A percentile compares a stretch with the other conserved stretches of the same genome.
Evolutionary conservation across 2,888 invertebrate species (phyloP).

Genomic region (Cylloceria caligata): DNA sequence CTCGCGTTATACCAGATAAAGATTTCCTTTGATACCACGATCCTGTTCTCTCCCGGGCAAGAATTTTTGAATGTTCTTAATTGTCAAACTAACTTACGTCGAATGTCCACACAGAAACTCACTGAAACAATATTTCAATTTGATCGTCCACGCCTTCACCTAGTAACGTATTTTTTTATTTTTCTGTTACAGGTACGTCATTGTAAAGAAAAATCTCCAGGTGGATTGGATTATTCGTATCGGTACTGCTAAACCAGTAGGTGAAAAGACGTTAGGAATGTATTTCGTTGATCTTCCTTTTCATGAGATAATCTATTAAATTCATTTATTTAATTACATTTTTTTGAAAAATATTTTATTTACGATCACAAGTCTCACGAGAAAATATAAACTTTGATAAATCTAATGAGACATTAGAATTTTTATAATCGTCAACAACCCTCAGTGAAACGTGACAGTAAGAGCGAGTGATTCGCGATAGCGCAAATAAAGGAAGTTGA

Average conservation of each 20-base stretch:
- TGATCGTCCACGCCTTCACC: background rate
- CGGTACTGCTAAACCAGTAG: constrained; percentile 41
- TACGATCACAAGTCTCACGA: background rate
- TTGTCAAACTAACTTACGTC: constrained; percentile 68
- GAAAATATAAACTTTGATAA: constrained; percentile 69
- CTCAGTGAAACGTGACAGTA: constrained; percentile 71
- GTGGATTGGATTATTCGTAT: constrained; percentile 4
- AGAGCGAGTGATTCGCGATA: constrained; percentile 72
- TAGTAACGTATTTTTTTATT: constrained; percentile 39
- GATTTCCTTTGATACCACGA: constrained; percentile 72
- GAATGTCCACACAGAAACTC: constrained; percentile 44
- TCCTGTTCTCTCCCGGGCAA: constrained; percentile 38
- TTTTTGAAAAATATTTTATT: background rate
- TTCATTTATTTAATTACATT: background rate
- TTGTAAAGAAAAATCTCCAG: constrained; percentile 13
- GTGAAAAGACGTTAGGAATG: constrained; percentile 6
- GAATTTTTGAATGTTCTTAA: constrained; percentile 69
- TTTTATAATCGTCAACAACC: constrained; percentile 73
- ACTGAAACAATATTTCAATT: constrained; percentile 53
- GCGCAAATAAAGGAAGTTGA: constrained; percentile 61
- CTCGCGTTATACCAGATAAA: constrained; percentile 68
- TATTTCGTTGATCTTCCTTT: background rate
- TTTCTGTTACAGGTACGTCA: constrained; percentile 70
- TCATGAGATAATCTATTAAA: background rate
- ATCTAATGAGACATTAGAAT: constrained; percentile 77